phyloP scores from a whole-genome alignment of 2,888 invertebrate species.

The Yponomeuta evonymella region DNA sequence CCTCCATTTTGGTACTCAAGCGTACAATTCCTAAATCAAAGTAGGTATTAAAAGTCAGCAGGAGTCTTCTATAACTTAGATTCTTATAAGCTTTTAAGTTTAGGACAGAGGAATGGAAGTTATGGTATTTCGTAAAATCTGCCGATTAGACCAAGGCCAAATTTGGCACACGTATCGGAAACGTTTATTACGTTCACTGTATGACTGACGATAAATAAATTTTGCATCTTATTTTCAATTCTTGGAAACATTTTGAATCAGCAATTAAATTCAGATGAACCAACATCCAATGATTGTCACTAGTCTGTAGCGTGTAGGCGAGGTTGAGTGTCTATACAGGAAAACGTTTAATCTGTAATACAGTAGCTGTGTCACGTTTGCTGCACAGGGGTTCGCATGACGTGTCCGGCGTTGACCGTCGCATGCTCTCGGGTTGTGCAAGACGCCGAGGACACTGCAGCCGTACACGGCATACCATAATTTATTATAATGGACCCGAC shows the following conservation, averaged over 20 bases:
- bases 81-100: too few species aligned
- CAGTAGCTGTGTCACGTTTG: slow-evolving; percentile 55
- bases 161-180: neutral
- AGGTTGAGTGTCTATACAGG: slow-evolving; percentile 36
- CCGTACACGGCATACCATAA: slow-evolving; percentile 41
- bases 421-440: slow-evolving; percentile 19
- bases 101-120: too few species aligned
- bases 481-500: slow-evolving; percentile 8
- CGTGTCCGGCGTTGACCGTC: slow-evolving; percentile 38
- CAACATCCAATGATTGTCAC: neutral
- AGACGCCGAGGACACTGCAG: slow-evolving; percentile 22
- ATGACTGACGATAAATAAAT: neutral
- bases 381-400: slow-evolving; percentile 44
- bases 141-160: neutral
- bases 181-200: neutral
- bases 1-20: too few species aligned
- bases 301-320: neutral
- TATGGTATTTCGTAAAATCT: too few species aligned
- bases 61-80: too few species aligned
- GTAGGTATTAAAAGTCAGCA: too few species aligned
- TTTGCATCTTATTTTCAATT: neutral
- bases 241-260: neutral
- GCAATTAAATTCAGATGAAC: neutral
- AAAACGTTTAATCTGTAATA: slow-evolving; percentile 57
- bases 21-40: too few species aligned